Evolutionary conservation across 2,797 vertebrate genomes (phyloP).

Genomic region (Lithobates sylvaticus): DNA sequence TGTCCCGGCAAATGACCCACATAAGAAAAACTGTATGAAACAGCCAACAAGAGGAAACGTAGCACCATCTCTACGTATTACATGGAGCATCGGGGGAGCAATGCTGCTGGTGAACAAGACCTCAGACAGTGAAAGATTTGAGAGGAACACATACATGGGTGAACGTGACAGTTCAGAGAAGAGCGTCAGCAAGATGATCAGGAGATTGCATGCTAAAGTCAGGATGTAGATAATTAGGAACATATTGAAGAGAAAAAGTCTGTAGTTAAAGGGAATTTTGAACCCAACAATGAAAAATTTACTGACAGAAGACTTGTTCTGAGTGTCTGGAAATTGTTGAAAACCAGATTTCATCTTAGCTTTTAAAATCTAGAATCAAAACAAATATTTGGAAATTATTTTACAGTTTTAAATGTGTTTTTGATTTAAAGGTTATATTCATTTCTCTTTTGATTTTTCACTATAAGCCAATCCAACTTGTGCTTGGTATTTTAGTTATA

Average conservation of each 20-base stretch:
- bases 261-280: not conserved
- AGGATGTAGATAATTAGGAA: slow-evolving; percentile 1
- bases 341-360: not conserved
- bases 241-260: not conserved
- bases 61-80: not conserved
- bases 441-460: too few relatives aligned
- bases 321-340: not conserved
- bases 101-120: slow-evolving; percentile 3
- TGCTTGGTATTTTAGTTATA: too few relatives aligned
- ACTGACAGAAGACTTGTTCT: not conserved
- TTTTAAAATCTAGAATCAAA: not conserved
- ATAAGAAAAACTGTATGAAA: not conserved
- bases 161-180: too few relatives aligned
- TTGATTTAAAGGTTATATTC: too few relatives aligned
- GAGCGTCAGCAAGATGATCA: not conserved
- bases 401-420: too few relatives aligned
- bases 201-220: not conserved
- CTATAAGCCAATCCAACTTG: too few relatives aligned
- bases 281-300: slow-evolving; percentile 19
- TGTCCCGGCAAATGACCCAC: not conserved
- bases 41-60: not conserved
- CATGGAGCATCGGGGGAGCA: slow-evolving; percentile 3
- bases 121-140: not conserved
- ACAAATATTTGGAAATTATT: too few relatives aligned
- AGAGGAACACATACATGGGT: too few relatives aligned